Percentiles rank a stretch among this genome's conserved stretches.
Conservation (phyloP, 2,888 invertebrate genomes). For the Tiphia femorata region DNA sequence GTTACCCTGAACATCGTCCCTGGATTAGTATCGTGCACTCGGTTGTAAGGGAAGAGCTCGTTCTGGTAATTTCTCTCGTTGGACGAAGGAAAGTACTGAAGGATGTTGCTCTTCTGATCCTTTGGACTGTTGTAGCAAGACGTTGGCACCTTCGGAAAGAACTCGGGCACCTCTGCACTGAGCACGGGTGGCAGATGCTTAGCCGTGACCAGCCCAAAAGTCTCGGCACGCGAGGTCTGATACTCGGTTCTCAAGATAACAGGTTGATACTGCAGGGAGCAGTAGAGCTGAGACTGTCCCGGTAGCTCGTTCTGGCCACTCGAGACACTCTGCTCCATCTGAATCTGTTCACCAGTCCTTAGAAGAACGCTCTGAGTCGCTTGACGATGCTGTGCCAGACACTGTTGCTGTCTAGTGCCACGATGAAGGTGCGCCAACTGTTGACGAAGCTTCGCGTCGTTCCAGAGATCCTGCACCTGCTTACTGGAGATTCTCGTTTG, state of each 20-base stretch:
- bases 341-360: too few relatives aligned
- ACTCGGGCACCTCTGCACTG: slow-evolving; percentile 62
- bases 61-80: slow-evolving; percentile 56
- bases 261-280: slow-evolving; percentile 36
- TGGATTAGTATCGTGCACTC: slow-evolving; percentile 27
- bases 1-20: slow-evolving; percentile 56
- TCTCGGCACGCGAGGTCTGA: slow-evolving; percentile 9
- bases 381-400: slow-evolving; percentile 4
- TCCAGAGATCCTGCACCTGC: slow-evolving; percentile 52
- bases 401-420: slow-evolving; percentile 12
- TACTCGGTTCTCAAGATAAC: slow-evolving; percentile 30
- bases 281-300: slow-evolving; percentile 38
- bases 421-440: slow-evolving; percentile 3
- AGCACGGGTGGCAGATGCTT: slow-evolving; percentile 34
- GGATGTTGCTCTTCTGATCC: slow-evolving; percentile 31
- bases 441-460: slow-evolving; percentile 22
- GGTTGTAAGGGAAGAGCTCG: slow-evolving; percentile 56
- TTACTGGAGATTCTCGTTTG: slow-evolving; percentile 50
- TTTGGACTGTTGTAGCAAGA: slow-evolving; percentile 23
- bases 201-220: slow-evolving; percentile 5
- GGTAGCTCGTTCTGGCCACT: slow-evolving; percentile 2
- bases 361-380: too few relatives aligned
- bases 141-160: slow-evolving; percentile 56
- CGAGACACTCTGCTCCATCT: neutral
- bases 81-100: slow-evolving; percentile 53